These are phyloP conservation scores for Willisornis vidua DNA, from an alignment of 2,113 vertebrate genomes.

Conservation along the genomic window DNA sequence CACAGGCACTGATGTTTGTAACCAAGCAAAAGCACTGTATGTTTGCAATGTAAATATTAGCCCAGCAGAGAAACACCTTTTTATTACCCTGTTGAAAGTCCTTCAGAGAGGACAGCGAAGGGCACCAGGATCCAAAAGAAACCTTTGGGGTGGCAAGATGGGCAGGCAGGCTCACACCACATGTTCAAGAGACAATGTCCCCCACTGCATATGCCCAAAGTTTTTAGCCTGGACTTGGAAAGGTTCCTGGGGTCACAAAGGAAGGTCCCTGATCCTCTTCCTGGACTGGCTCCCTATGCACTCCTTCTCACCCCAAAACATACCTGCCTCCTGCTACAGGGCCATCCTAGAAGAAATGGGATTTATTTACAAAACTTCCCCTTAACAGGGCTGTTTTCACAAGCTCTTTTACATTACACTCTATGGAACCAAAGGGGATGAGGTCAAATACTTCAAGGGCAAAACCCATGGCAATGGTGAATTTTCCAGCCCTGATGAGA, in stretches of 20 bases:
- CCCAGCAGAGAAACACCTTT: constrained; percentile 23
- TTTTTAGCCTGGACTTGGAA: background rate
- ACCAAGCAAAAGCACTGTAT: constrained; percentile 28
- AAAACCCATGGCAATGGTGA: background rate
- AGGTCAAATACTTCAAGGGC: constrained; percentile 11
- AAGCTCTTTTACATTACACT: background rate
- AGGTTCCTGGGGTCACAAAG: background rate
- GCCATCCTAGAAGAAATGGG: background rate
- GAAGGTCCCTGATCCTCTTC: background rate
- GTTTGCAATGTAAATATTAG: constrained; percentile 66
- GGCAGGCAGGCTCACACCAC: background rate
- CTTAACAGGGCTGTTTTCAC: background rate
- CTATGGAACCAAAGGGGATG: background rate
- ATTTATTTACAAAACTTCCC: background rate
- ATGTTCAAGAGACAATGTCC: accelerated
- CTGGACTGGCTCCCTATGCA: background rate
- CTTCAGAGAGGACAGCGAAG: background rate
- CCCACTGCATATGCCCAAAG: accelerated
- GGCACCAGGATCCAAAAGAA: background rate
- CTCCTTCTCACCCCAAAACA: background rate
- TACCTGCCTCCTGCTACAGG: background rate
- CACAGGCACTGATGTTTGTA: background rate
- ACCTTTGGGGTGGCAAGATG: background rate
- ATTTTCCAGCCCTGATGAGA: background rate
- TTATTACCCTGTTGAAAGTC: background rate